Evolutionary conservation across 2,113 vertebrate species (phyloP).

Genomic region (Stictonetta naevosa): DNA sequence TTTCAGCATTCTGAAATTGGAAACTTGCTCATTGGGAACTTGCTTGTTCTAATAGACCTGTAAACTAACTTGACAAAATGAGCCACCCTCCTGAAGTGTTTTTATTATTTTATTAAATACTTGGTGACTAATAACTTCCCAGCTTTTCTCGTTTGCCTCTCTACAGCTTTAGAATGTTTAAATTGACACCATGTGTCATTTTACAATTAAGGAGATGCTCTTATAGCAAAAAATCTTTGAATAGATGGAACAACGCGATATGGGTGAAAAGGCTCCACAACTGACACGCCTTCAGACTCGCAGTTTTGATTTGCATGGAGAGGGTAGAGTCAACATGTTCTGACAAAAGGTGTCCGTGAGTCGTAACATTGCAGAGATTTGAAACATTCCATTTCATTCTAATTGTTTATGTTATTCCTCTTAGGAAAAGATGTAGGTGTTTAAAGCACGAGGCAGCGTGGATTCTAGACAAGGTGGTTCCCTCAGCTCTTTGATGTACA

Average conservation of each 20-base stretch:
- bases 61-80: not conserved
- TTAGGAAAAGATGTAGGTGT: not conserved
- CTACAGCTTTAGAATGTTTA: not conserved
- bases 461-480: not conserved
- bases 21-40: not conserved
- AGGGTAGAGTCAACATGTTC: not conserved
- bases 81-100: not conserved
- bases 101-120: not conserved
- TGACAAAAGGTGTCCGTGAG: not conserved
- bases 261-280: not conserved
- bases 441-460: not conserved
- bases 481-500: not conserved
- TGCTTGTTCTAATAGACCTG: not conserved
- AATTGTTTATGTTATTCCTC: not conserved
- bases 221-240: not conserved
- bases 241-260: not conserved
- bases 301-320: not conserved
- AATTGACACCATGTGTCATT: not conserved
- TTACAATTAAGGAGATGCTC: not conserved
- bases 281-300: not conserved
- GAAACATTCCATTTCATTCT: not conserved
- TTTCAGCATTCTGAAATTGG: not conserved
- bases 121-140: not conserved
- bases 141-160: not conserved
- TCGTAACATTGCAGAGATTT: not conserved